Percentiles rank a stretch among this genome's conserved stretches.
Conservation (phyloP, 2,888 invertebrate species). For the Tetragonisca angustula region DNA sequence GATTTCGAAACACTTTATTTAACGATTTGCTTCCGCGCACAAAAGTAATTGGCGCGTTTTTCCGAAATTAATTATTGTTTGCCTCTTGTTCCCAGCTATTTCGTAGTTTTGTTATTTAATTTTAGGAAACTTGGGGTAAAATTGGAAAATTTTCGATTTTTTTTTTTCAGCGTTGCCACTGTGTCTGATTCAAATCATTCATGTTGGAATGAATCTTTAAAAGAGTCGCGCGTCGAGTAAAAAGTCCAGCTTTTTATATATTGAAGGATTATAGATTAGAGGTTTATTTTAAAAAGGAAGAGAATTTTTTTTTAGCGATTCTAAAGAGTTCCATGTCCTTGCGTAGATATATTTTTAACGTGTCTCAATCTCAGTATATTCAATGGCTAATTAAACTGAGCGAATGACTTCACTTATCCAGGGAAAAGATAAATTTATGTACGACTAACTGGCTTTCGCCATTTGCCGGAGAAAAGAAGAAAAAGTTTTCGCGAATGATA, state of each 20-base stretch:
- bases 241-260: background rate
- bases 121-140: too few species aligned
- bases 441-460: constrained; percentile 9
- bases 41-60: background rate
- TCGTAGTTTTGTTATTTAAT: background rate
- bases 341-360: constrained; percentile 49
- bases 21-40: background rate
- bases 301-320: background rate
- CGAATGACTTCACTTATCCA: constrained; percentile 37
- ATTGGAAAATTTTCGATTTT: too few species aligned
- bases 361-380: constrained; percentile 31
- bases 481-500: constrained; percentile 33
- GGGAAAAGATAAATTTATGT: constrained; percentile 49
- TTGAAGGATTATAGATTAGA: background rate
- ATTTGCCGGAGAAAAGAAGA: constrained; percentile 34
- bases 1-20: background rate
- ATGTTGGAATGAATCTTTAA: background rate
- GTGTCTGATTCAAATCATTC: too few species aligned
- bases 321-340: constrained; percentile 1
- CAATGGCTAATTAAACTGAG: constrained; percentile 54
- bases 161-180: too few species aligned
- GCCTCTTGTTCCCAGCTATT: too few species aligned
- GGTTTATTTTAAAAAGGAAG: background rate
- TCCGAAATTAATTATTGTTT: background rate
- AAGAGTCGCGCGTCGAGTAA: background rate